phyloP scores from a whole-genome alignment of 2,113 vertebrate genomes.

The Bujurquina vittata region DNA sequence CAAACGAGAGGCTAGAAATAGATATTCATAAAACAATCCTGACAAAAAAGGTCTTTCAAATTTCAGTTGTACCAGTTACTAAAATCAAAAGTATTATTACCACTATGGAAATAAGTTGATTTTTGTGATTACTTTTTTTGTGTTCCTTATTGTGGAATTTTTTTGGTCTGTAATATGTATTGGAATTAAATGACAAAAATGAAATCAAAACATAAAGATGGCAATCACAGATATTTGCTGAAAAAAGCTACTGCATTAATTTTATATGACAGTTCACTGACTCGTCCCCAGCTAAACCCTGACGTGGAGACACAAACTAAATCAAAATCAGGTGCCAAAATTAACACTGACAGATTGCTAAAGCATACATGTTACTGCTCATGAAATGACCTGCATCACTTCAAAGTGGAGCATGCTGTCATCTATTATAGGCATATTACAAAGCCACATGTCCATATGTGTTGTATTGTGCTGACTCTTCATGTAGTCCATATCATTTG shows the following conservation, averaged over 20 bases:
- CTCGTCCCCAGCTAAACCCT: not conserved
- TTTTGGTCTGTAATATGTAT: too few relatives aligned
- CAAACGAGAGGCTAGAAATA: too few relatives aligned
- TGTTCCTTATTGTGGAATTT: too few relatives aligned
- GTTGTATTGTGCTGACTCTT: conserved; percentile 30
- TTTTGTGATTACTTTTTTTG: not conserved
- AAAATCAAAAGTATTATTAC: not conserved
- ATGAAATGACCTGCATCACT: conserved; percentile 50
- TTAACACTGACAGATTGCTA: conserved; percentile 14
- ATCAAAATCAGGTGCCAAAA: conserved; percentile 24
- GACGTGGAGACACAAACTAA: not conserved
- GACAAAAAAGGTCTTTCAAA: not conserved
- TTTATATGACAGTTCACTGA: not conserved
- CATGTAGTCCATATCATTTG: conserved; percentile 21
- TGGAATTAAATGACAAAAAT: too few relatives aligned
- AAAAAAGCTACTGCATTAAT: not conserved
- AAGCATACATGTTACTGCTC: conserved; percentile 15
- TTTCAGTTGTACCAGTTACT: not conserved
- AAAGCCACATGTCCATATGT: conserved; percentile 51
- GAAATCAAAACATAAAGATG: not conserved
- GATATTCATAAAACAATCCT: too few relatives aligned
- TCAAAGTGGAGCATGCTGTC: conserved; percentile 52
- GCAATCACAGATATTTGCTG: not conserved
- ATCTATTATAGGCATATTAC: conserved; percentile 41
- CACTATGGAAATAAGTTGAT: not conserved